These are phyloP conservation scores for Poecilia latipinna DNA, from an alignment of 2,113 vertebrate species.

Conservation along the genomic window DNA sequence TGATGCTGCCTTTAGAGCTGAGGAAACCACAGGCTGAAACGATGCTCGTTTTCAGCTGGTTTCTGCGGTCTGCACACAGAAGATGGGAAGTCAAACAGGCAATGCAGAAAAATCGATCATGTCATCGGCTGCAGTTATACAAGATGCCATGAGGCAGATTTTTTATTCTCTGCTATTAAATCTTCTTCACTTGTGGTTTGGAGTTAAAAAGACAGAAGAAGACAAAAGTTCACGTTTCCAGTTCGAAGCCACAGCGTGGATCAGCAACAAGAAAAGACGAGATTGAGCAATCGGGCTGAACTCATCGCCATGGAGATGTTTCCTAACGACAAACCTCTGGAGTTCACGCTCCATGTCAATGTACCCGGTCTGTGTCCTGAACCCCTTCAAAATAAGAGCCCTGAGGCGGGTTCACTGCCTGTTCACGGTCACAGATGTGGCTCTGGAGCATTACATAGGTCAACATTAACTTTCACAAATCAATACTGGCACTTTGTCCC, in stretches of 20 bases:
- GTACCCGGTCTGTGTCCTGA: neutral
- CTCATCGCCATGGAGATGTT: slow-evolving; percentile 15
- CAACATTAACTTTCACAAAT: slow-evolving; percentile 60
- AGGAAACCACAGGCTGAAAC: slow-evolving; percentile 22
- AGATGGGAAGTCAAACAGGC: slow-evolving; percentile 31
- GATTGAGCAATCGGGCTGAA: slow-evolving; percentile 11
- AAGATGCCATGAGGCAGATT: slow-evolving; percentile 7
- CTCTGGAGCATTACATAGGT: slow-evolving; percentile 47
- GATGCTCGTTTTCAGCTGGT: slow-evolving; percentile 34
- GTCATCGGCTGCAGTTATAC: slow-evolving; percentile 17
- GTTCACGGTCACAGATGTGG: slow-evolving; percentile 51
- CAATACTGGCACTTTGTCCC: slow-evolving; percentile 59
- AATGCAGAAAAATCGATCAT: slow-evolving; percentile 5
- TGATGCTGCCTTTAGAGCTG: neutral
- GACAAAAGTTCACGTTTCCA: slow-evolving; percentile 5
- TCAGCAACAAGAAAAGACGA: neutral
- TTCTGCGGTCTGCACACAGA: slow-evolving; percentile 22
- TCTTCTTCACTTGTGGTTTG: slow-evolving; percentile 7
- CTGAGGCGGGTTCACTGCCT: slow-evolving; percentile 46
- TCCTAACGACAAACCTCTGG: neutral
- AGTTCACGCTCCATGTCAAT: neutral
- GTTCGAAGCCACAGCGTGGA: neutral
- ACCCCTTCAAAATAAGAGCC: neutral
- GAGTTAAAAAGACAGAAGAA: neutral
- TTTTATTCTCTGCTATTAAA: slow-evolving; percentile 28